Base-by-base conservation (phyloP, 2,797 vertebrate genomes). In the Emys orbicularis region DNA sequence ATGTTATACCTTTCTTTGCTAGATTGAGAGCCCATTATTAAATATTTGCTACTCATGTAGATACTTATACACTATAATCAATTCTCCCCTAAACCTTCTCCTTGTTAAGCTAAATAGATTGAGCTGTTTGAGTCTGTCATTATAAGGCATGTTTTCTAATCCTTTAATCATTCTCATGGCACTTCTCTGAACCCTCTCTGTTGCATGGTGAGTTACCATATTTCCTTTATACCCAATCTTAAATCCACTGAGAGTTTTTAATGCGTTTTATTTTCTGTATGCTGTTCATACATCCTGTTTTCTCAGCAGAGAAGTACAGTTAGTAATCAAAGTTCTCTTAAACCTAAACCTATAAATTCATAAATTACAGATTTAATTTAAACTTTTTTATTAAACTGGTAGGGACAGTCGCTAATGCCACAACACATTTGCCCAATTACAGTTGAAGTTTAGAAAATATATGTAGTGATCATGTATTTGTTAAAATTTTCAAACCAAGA, bases 391-490 rank as follows among this genome's bases (percentile, higher is more conserved):
- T 72, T 72, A 21, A 72, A 37, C n/a, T 41, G n/a, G 68, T 41
- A 72, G 68, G 37, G 37, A 72, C 19, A 41, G 37, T 41, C 8
- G 11, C 10, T 72, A 72, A 41, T 72, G 11, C 68, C 19, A 72
- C 3, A 72, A 37, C n/a, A 72, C 21, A 72, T 72, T 72, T 41
- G 11, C 21, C 37, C 68, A 92, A 87, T 27, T 27, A 25, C 41
- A n/a, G n/a, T 49, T 77, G 3, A 79, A 74, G 6, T 21, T 86
- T 5, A 11, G 9, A 44, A 1, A 0, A 0, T 29, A 15, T n/a
- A 84, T 89, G 59, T 15, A 90, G 52, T 90, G 34, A 11, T 72
- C 15, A 31, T 59, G 41, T 8, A 2, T 72, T 41, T 37, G 19
- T 41, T 41, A 72, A 72, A 23, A 41, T 72, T 72, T 61, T 72